Base-by-base conservation (phyloP, 1,140 invertebrate species). In the Monochamus saltuarius region DNA sequence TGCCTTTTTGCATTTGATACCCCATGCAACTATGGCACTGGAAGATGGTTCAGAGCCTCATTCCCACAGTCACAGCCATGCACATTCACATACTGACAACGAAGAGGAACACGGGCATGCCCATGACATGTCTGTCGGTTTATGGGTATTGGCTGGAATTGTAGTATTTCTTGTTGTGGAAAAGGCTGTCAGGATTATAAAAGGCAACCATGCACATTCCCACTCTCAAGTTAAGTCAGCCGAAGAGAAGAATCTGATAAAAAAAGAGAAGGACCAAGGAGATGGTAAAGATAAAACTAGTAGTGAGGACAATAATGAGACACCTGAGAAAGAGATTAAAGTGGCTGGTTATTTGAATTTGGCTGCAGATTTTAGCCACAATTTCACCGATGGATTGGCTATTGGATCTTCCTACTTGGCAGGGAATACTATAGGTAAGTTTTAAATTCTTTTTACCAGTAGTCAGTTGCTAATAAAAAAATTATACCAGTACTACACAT, bases 321-420 rank as follows among this genome's bases (percentile, higher is more conserved):
- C 59, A 58, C 49, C 22, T 38, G 51, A 61, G 39, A 62, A 65
- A 70, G 87, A 93, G 51, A 94, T 96, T 19, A 93, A 95, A 82
- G 90, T 97, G 17, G 87, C 94, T 67, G 95, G 94, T 2, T 98
- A 95, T 75, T 80, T 98, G 51, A 98, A 98, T 77, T 77, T 98
- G 19, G 93, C 89, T 52, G 96, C 95, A 56, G 96, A 98, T 77
- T 96, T 96, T 78, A 86, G 91, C 39, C 96, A 98, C 74, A 98
- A 98, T 78, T 95, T 98, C 70, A 98, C 96, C 35, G 96, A 98
- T 85, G 96, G 95, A 37, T 76, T 98, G 22, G 95, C 95, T 29
- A 97, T 98, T 75, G 95, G 96, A 47, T 95, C 95, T 7, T 97
- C 95, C n/a, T 99, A 90, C 77, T 84, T 97, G 64, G 94, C 92